Percentiles rank a stretch among this genome's conserved stretches.
Conservation (phyloP, 1,140 invertebrate genomes). For the Ladona fulva region DNA sequence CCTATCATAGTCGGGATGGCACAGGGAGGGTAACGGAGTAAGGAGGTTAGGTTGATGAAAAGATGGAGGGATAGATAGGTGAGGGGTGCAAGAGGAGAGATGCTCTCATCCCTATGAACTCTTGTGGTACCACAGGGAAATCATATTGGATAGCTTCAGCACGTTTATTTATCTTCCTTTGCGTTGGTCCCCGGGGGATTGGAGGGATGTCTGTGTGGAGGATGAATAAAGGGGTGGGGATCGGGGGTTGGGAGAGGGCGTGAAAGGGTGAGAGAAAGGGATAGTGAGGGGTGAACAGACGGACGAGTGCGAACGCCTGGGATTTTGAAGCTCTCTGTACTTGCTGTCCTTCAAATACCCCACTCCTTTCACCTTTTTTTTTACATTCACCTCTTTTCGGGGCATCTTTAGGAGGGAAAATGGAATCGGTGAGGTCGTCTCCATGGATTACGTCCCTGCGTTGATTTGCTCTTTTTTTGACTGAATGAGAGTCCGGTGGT, state of each 20-base stretch:
- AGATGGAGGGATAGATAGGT: neutral
- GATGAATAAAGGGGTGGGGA: neutral
- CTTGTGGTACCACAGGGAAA: neutral
- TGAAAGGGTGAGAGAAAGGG: neutral
- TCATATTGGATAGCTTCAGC: conserved; percentile 1
- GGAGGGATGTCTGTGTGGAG: neutral
- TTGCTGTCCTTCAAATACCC: neutral
- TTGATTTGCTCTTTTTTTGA: no score
- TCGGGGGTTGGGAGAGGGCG: neutral
- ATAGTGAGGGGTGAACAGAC: neutral
- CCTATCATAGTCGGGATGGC: no score
- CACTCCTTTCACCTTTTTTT: no score
- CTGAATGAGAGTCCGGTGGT: no score
- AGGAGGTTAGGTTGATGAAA: neutral
- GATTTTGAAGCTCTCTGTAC: neutral
- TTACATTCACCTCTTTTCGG: no score
- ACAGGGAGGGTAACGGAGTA: neutral
- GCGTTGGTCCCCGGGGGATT: neutral
- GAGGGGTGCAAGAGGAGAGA: neutral
- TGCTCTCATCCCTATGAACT: neutral
- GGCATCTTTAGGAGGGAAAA: no score
- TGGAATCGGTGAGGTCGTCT: no score
- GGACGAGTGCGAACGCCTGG: neutral
- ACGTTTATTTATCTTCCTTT: conserved; percentile 10
- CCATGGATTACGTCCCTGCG: no score